Evolutionary conservation across 23 tunicate species (phyloP).

Genomic region (Clavelina lepadiformis): DNA sequence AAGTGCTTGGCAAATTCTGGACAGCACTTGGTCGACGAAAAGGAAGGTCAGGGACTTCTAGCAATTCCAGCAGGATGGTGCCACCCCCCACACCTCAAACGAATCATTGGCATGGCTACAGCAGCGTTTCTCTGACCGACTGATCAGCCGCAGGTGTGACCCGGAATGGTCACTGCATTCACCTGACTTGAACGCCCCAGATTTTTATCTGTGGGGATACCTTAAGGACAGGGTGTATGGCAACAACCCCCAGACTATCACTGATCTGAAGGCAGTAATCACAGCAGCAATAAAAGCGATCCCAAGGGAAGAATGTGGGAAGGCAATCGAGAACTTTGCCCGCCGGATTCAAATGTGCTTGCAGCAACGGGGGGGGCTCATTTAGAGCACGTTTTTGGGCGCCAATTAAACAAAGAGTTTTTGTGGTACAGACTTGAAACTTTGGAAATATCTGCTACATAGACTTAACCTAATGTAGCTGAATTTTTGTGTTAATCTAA

Average conservation of each 20-base stretch:
- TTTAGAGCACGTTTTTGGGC: constrained; percentile 26
- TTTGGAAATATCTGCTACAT: constrained; percentile 29
- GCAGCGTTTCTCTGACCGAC: constrained; percentile 39
- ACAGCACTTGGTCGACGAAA: constrained; percentile 33
- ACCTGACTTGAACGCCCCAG: constrained; percentile 37
- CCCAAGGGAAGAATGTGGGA: constrained; percentile 13
- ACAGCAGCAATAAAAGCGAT: constrained; percentile 26
- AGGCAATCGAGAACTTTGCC: constrained; percentile 34
- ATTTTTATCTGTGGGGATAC: constrained; percentile 33
- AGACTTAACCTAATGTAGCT: constrained; percentile 17
- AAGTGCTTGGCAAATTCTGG: constrained; percentile 29
- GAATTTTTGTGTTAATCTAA: constrained; percentile 3
- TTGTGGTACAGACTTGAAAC: constrained; percentile 31
- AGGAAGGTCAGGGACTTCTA: constrained; percentile 33
- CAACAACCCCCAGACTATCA: constrained; percentile 33
- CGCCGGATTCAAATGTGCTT: constrained; percentile 29
- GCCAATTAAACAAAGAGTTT: constrained; percentile 3
- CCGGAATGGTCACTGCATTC: constrained; percentile 35
- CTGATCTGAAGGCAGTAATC: constrained; percentile 43
- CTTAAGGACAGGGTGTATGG: constrained; percentile 32
- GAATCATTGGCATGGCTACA: constrained; percentile 28
- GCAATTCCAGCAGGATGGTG: constrained; percentile 37
- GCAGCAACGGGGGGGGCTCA: constrained; percentile 17
- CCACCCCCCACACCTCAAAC: constrained; percentile 25
- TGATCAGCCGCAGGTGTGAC: constrained; percentile 43